Percentiles rank a stretch among this genome's conserved stretches.
Conservation (phyloP, 2,797 vertebrate species). For the Heterohyrax brucei region DNA sequence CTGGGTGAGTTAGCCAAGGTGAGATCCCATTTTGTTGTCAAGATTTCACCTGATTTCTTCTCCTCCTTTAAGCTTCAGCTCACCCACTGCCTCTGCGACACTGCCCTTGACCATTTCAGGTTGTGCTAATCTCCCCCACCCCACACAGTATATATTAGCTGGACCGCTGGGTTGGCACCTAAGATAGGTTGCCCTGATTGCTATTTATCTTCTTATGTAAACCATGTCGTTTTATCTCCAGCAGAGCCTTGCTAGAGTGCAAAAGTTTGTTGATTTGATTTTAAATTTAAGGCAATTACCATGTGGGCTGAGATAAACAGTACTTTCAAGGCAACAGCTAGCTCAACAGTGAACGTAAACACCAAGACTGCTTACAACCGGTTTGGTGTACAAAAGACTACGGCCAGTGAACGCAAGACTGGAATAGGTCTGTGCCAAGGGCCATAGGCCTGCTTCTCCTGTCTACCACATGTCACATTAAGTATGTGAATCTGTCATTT, state of each 20-base stretch:
- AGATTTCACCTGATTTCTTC: slow-evolving; percentile 46
- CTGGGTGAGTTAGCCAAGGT: not conserved
- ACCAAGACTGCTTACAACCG: slow-evolving; percentile 67
- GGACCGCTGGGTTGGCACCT: slow-evolving; percentile 72
- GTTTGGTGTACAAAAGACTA: slow-evolving; percentile 47
- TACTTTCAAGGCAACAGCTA: slow-evolving; percentile 80
- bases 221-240: slow-evolving; percentile 74
- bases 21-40: not conserved
- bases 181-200: slow-evolving; percentile 77
- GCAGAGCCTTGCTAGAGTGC: slow-evolving; percentile 68
- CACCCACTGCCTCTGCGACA: not conserved
- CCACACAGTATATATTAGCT: slow-evolving; percentile 65
- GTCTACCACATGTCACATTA: not conserved
- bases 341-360: slow-evolving; percentile 80
- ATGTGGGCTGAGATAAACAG: slow-evolving; percentile 79
- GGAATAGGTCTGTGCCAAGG: not conserved
- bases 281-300: slow-evolving; percentile 82
- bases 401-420: not conserved
- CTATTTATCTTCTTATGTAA: slow-evolving; percentile 84
- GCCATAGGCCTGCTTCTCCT: not conserved
- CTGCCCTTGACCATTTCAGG: slow-evolving; percentile 48
- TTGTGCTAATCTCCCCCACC: slow-evolving; percentile 26
- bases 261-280: slow-evolving; percentile 81
- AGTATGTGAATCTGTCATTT: not conserved
- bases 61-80: slow-evolving; percentile 1